Base-by-base conservation (phyloP, 2,113 vertebrate species). In the Urocitellus parryii region DNA sequence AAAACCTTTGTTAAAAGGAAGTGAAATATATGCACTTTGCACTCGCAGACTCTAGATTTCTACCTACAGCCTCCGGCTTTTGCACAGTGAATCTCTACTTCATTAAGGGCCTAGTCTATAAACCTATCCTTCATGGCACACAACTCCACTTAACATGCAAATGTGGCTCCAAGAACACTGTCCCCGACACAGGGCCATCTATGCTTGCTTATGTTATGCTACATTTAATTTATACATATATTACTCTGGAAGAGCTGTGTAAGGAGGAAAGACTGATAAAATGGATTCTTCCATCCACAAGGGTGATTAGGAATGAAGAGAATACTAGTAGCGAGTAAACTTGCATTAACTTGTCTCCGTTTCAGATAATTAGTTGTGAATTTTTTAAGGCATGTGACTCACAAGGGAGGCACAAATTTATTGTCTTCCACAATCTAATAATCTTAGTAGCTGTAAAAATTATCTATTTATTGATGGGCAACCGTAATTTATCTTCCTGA, bases 401-500 rank as follows among this genome's bases (percentile, higher is more conserved):
- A 97, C 95, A 20, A 93, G 97, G 97, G 98, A 98, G 78, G 91
- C 78, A 96, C 51, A 95, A 96, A 98, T 98, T 98, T 97, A 98
- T 95, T 96, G 95, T 97, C 90, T 98, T 98, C 86, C 61, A 34
- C 98, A 97, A 97, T 94, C 97, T 98, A 98, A 98, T 98, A 96
- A 98, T 2, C 94, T 63, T 96, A 95, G 97, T 88, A 97, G 97
- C 2, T 1, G 96, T 16, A 85, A 97, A 97, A 97, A 93, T 96
- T 98, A 97, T 98, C 97, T 97, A 82, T 97, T 98, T 98, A 98
- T 90, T 96, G 98, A 97, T 94, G 96, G 96, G 96, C 95, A 96
- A 98, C 95, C 97, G 92, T 93, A 83, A 93, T 97, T 97, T 97
- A 94, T 94, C 97, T 97, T 96, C 94, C 65, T 53, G 37, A 93